These are phyloP conservation scores for Hapalemur alaotrensis DNA, from an alignment of 2,797 vertebrate genomes.

Conservation along the genomic window DNA sequence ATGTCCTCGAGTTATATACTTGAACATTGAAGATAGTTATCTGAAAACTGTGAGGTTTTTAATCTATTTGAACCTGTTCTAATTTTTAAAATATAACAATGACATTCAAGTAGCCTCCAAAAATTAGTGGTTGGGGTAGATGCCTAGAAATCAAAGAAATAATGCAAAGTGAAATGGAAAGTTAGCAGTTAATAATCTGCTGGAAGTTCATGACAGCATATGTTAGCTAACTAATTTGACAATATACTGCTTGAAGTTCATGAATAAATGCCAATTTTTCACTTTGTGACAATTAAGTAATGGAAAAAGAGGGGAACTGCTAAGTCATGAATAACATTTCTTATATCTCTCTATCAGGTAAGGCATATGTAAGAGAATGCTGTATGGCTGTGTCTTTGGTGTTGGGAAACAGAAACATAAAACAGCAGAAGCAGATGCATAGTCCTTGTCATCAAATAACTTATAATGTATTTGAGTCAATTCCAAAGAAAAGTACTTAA, in stretches of 20 bases:
- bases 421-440: not conserved
- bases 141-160: not conserved
- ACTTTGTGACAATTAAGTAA: not conserved
- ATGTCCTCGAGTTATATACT: not conserved
- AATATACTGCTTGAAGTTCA: not conserved
- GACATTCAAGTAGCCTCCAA: not conserved
- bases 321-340: not conserved
- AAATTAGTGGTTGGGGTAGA: not conserved
- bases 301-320: not conserved
- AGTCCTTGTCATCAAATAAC: not conserved
- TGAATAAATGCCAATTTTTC: not conserved
- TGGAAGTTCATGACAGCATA: not conserved
- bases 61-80: not conserved
- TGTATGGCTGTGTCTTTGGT: not conserved
- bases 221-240: not conserved
- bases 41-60: not conserved
- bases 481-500: slow-evolving; percentile 26
- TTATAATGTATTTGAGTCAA: not conserved
- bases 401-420: not conserved
- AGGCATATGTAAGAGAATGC: not conserved
- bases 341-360: not conserved
- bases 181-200: not conserved
- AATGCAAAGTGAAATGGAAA: not conserved
- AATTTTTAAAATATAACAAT: slow-evolving; percentile 26
- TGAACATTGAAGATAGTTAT: not conserved